phyloP scores from a whole-genome alignment of 1,140 invertebrate genomes.

The Brachionus plicatilis region DNA sequence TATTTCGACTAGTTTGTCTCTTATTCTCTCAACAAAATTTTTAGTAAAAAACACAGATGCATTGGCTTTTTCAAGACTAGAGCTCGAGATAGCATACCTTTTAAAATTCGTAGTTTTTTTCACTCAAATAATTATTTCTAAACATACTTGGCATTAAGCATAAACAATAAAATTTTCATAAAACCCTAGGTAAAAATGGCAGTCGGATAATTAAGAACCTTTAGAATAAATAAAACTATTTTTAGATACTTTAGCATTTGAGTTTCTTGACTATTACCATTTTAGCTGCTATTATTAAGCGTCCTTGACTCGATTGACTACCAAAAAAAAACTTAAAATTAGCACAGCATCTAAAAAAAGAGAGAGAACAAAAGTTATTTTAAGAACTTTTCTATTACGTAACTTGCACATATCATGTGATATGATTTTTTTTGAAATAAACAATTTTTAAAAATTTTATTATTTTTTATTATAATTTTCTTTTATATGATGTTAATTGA shows the following conservation, averaged over 20 bases:
- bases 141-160: background rate
- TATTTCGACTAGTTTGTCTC: background rate
- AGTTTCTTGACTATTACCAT: background rate
- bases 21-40: background rate
- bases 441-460: background rate
- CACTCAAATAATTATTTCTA: background rate
- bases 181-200: background rate
- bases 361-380: conserved; percentile 1
- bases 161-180: background rate
- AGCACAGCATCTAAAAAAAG: background rate
- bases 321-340: background rate
- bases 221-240: background rate
- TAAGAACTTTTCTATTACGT: conserved; percentile 2
- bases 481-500: background rate
- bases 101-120: background rate
- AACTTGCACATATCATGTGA: conserved; percentile 5
- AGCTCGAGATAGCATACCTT: background rate
- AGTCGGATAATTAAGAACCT: background rate
- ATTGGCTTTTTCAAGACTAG: background rate
- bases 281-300: background rate
- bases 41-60: background rate
- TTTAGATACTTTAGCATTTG: background rate
- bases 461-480: background rate
- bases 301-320: background rate
- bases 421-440: background rate